Evolutionary conservation across 2,113 vertebrate genomes (phyloP).

Genomic region (Ancistrus triradiatus): DNA sequence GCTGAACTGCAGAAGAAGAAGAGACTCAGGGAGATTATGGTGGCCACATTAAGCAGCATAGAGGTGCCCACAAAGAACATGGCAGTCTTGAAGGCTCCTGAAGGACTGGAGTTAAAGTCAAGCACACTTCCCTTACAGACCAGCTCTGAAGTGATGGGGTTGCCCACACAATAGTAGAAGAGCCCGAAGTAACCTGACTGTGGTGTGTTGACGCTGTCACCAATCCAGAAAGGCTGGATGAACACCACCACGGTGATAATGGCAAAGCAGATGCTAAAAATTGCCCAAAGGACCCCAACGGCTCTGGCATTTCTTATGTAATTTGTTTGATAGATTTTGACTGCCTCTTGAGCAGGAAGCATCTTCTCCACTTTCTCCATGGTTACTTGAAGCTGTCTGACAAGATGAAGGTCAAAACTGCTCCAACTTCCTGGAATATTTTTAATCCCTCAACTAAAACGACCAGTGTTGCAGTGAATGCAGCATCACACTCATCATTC

Average conservation of each 20-base stretch:
- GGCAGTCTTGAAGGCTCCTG: slow-evolving; percentile 89
- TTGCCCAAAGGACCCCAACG: slow-evolving; percentile 90
- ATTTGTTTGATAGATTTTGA: slow-evolving; percentile 95
- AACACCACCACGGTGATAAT: slow-evolving; percentile 90
- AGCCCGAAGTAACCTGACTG: slow-evolving; percentile 96
- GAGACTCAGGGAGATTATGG: slow-evolving; percentile 85
- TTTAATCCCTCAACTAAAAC: no score
- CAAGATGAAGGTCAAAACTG: background rate
- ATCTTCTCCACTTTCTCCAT: slow-evolving; percentile 73
- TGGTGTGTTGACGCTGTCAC: slow-evolving; percentile 90
- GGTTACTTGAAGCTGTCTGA: background rate
- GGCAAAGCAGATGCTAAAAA: slow-evolving; percentile 90
- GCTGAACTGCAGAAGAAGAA: slow-evolving; percentile 92
- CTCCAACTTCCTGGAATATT: background rate
- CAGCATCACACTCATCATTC: no score
- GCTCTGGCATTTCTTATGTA: slow-evolving; percentile 92
- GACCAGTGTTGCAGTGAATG: no score
- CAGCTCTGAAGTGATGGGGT: slow-evolving; percentile 88
- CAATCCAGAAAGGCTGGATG: slow-evolving; percentile 97
- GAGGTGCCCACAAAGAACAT: slow-evolving; percentile 90
- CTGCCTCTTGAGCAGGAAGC: slow-evolving; percentile 90
- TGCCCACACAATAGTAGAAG: slow-evolving; percentile 93
- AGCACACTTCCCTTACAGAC: slow-evolving; percentile 87
- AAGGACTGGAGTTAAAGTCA: slow-evolving; percentile 88
- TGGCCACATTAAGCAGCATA: slow-evolving; percentile 87